Conservation (phyloP, 2,797 vertebrate species). For the Anas acuta region DNA sequence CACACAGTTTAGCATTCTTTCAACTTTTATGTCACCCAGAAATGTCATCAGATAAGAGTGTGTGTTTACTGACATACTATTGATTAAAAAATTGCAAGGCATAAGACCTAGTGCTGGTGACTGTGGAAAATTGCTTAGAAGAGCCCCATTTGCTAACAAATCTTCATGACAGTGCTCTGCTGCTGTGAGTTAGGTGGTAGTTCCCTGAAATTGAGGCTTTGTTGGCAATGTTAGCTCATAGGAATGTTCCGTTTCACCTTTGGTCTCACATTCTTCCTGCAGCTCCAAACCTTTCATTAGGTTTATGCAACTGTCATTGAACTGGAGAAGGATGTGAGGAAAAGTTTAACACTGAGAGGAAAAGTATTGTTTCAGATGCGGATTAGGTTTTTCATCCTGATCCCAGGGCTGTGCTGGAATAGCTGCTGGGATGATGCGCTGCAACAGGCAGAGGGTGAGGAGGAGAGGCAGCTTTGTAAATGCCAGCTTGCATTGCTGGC, state of each 20-base stretch:
- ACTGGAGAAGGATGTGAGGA: background rate
- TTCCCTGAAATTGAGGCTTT: background rate
- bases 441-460: background rate
- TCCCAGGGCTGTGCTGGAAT: background rate
- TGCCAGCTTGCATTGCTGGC: background rate
- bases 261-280: accelerated
- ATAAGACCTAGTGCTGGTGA: background rate
- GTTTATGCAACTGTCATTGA: background rate
- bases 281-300: background rate
- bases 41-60: background rate
- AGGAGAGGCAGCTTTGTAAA: background rate
- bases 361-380: background rate
- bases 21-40: background rate
- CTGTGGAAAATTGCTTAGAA: background rate
- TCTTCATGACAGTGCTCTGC: background rate
- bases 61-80: background rate
- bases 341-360: background rate
- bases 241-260: background rate
- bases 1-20: background rate
- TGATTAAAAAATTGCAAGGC: background rate
- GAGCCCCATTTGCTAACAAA: background rate
- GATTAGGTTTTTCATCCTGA: background rate
- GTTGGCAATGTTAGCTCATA: background rate
- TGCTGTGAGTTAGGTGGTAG: background rate
- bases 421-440: background rate